Evolutionary conservation across 2,113 vertebrate genomes (phyloP).

Genomic region (Pteruthius melanotis): DNA sequence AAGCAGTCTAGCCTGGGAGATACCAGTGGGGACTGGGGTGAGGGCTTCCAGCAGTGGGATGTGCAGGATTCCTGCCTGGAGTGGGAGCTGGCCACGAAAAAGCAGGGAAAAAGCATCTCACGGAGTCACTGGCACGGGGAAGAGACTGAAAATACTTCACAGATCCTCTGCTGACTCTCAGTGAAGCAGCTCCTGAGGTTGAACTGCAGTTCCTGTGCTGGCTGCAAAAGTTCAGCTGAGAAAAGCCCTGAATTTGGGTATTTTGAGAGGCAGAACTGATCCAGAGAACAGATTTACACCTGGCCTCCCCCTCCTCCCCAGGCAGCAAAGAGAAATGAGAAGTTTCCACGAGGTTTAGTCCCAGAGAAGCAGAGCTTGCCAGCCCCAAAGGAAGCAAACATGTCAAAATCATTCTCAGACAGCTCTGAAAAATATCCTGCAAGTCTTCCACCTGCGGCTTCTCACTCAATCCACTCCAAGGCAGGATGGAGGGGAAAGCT

Average conservation of each 20-base stretch:
- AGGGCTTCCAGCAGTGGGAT: background rate
- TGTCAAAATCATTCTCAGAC: background rate
- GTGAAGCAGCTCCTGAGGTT: background rate
- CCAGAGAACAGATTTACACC: background rate
- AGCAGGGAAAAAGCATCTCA: background rate
- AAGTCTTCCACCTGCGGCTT: background rate
- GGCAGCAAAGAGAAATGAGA: background rate
- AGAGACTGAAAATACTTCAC: background rate
- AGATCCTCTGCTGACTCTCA: background rate
- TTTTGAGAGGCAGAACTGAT: background rate
- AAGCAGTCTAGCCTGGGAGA: background rate
- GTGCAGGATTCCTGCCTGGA: background rate
- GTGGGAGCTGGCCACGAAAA: accelerated
- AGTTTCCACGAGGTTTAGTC: background rate
- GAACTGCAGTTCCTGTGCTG: background rate
- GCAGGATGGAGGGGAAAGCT: background rate
- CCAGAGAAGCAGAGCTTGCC: background rate
- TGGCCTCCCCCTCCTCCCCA: background rate
- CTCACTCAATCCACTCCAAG: background rate
- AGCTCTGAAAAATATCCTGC: background rate
- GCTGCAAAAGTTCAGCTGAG: background rate
- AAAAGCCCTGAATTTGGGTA: background rate
- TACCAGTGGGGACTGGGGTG: background rate
- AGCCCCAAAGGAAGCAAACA: background rate
- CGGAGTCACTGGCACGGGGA: background rate